These are phyloP conservation scores for Lepidothrix coronata DNA, from an alignment of 2,113 vertebrate species.

Conservation along the genomic window DNA sequence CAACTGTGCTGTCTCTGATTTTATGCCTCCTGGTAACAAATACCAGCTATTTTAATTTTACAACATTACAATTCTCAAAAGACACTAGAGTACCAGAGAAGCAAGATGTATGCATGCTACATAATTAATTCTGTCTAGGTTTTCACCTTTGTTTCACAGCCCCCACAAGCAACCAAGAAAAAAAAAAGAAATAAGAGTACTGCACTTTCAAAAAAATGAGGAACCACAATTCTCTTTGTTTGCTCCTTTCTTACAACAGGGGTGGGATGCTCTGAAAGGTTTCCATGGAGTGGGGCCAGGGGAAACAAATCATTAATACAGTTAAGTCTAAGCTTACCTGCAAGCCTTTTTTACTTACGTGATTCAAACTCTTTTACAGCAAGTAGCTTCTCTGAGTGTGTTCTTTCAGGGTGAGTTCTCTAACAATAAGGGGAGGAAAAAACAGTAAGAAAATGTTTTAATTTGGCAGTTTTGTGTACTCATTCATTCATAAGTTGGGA, in stretches of 20 bases:
- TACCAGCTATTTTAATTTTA: slow-evolving; percentile 61
- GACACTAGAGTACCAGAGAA: slow-evolving; percentile 7
- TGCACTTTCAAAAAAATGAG: neutral
- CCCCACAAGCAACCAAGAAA: neutral
- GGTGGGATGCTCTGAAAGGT: neutral
- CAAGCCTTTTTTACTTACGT: slow-evolving; percentile 80
- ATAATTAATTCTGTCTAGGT: slow-evolving; percentile 7
- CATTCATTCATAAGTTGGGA: neutral
- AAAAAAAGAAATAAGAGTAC: neutral
- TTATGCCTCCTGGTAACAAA: slow-evolving; percentile 57
- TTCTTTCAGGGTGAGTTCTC: slow-evolving; percentile 85
- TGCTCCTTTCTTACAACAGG: neutral
- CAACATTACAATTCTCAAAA: slow-evolving; percentile 52
- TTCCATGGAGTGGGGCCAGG: neutral
- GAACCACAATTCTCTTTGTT: neutral
- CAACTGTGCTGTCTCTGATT: slow-evolving; percentile 42
- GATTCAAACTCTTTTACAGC: slow-evolving; percentile 87
- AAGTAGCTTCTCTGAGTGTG: slow-evolving; percentile 84
- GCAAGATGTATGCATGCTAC: neutral
- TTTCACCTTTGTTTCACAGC: neutral
- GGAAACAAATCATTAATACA: neutral
- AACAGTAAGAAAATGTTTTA: neutral
- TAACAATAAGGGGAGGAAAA: slow-evolving; percentile 40
- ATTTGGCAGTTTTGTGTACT: neutral
- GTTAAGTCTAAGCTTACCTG: slow-evolving; percentile 9